Evolutionary conservation across 2,113 vertebrate genomes (phyloP).

Genomic region (Brachypodius melanocephalos): DNA sequence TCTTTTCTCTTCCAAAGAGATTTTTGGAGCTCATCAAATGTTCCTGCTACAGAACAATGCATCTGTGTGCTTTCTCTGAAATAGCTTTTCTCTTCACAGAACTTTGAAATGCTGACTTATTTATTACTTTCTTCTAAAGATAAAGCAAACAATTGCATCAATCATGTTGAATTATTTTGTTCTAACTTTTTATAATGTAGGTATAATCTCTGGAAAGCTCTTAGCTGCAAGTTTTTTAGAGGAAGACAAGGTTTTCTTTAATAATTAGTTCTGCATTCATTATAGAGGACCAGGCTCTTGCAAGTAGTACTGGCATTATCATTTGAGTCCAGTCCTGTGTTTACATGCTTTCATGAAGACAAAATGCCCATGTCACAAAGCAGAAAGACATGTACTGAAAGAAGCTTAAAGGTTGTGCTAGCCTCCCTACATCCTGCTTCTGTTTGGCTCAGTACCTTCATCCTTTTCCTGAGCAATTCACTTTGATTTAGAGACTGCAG

Average conservation of each 20-base stretch:
- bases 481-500: neutral
- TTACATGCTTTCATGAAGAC: neutral
- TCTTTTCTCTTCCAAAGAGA: slow-evolving; percentile 45
- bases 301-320: neutral
- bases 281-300: neutral
- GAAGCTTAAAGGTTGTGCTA: neutral
- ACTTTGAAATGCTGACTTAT: slow-evolving; percentile 40
- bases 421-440: neutral
- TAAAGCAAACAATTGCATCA: slow-evolving; percentile 50
- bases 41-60: slow-evolving; percentile 25
- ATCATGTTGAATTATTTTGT: slow-evolving; percentile 13
- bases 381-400: neutral
- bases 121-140: slow-evolving; percentile 22
- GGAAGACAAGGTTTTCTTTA: neutral
- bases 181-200: neutral
- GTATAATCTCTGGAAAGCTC: neutral
- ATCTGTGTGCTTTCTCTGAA: neutral
- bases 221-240: neutral
- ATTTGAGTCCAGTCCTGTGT: neutral
- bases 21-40: slow-evolving; percentile 48
- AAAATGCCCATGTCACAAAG: neutral
- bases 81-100: slow-evolving; percentile 25
- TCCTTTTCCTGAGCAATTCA: neutral
- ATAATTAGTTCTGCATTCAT: neutral
- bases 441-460: neutral